Base-by-base conservation (phyloP, 2,888 invertebrate genomes). In the Ariolimax columbianus region DNA sequence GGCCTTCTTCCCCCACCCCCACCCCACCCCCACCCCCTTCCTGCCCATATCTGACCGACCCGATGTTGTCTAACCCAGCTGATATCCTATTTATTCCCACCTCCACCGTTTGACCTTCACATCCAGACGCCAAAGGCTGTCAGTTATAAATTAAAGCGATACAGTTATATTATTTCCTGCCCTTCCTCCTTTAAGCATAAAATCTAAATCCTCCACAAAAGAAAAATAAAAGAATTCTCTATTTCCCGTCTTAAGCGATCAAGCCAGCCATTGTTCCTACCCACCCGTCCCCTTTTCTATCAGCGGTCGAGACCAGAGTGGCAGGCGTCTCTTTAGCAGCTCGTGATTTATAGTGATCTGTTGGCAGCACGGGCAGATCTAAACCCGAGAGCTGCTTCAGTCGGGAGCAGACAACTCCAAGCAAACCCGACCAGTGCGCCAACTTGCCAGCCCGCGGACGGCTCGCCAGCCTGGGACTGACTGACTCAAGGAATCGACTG, bases 291-390 rank as follows among this genome's bases (percentile, higher is more conserved):
- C 81, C 59, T 40, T n/a, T 51, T 82, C 72, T 51, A 82, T 82
- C 81, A 82, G 59, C 81, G 63, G 77, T 40, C 38, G 82, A 72
- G 82, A 55, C 63, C 63, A n/a, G 77, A 83, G 83, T 83, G 83
- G 77, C 83, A 83, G 77, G 73, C 77, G 77, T 77, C 83, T 83
- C 83, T 66, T 83, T 77, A 83, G 77, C 47, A 47, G 83, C 47
- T 43, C 43, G 75, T 77, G 83, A 83, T 83, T 83, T 83, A 83
- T 83, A 66, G 77, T 77, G 83, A 83, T 83, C 83, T 83, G 83
- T 83, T 83, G 83, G 83, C 83, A 83, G 83, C 66, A 63, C 47
- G n/a, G 77, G 66, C 77, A 77, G 43, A 66, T 83, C 68, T 83
- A 43, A 40, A 83, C 66, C 83, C 51, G 40, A 51, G 73, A 36